These are phyloP conservation scores for Toxonevra muliebris DNA, from an alignment of 2,888 invertebrate genomes.

Conservation along the genomic window DNA sequence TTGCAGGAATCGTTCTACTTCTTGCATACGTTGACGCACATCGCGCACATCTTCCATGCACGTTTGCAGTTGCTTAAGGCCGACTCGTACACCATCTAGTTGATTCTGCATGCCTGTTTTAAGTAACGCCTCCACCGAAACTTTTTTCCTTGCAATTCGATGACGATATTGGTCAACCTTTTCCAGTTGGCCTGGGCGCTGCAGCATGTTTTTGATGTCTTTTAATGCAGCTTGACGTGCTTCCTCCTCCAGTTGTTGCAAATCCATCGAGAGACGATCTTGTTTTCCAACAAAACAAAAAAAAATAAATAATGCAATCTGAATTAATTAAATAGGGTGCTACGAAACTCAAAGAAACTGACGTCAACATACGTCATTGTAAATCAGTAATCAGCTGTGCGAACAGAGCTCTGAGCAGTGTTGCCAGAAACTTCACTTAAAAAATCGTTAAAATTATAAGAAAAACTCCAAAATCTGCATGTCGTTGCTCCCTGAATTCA, in stretches of 20 bases:
- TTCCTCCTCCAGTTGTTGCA: slow-evolving; percentile 79
- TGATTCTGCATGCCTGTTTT: slow-evolving; percentile 99
- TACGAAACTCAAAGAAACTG: neutral
- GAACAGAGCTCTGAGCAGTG: too few relatives aligned
- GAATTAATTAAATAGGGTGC: neutral
- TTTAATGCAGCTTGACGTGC: slow-evolving; percentile 81
- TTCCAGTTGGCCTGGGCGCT: slow-evolving; percentile 94
- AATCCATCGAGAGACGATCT: slow-evolving; percentile 52
- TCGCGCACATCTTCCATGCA: slow-evolving; percentile 87
- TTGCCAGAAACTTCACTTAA: too few relatives aligned
- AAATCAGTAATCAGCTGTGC: too few relatives aligned
- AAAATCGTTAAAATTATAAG: too few relatives aligned
- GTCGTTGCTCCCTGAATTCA: too few relatives aligned
- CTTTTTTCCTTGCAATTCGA: slow-evolving; percentile 62
- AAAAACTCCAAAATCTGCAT: too few relatives aligned
- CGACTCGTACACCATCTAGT: slow-evolving; percentile 94
- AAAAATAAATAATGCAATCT: neutral
- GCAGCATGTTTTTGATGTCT: slow-evolving; percentile 91
- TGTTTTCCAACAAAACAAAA: neutral
- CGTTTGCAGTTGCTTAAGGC: slow-evolving; percentile 87
- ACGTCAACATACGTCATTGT: neutral
- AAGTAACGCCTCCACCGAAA: slow-evolving; percentile 67
- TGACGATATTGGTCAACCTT: slow-evolving; percentile 71
- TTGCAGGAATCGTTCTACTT: slow-evolving; percentile 78
- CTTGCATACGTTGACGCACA: slow-evolving; percentile 75